phyloP scores from a whole-genome alignment of 2,113 vertebrate species.

The Synodontis membranacea region DNA sequence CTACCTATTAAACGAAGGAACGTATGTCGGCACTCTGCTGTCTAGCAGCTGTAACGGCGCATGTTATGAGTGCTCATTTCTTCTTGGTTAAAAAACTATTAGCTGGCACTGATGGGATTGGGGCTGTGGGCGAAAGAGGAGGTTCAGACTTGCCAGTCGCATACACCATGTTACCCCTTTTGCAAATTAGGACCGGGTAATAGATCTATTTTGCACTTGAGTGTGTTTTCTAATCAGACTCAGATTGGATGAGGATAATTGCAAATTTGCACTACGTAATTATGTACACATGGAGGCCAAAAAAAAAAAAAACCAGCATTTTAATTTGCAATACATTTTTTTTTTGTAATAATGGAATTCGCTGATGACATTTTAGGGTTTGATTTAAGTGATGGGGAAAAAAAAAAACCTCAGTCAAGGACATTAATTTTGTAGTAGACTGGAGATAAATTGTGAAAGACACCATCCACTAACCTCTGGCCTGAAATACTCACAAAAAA shows the following conservation, averaged over 20 bases:
- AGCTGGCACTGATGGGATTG: constrained; percentile 50
- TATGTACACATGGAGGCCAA: constrained; percentile 58
- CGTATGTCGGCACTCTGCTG: neutral
- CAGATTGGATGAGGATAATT: constrained; percentile 74
- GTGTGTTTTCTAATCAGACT: constrained; percentile 77
- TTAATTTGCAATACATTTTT: constrained; percentile 56
- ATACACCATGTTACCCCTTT: constrained; percentile 61
- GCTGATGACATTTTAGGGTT: constrained; percentile 33
- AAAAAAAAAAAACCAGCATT: constrained; percentile 63
- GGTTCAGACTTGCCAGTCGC: constrained; percentile 65
- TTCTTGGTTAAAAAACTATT: constrained; percentile 63
- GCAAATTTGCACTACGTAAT: constrained; percentile 67
- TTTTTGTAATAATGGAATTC: constrained; percentile 34
- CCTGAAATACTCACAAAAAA: neutral
- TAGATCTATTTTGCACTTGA: constrained; percentile 78
- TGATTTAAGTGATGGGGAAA: constrained; percentile 16
- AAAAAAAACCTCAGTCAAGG: constrained; percentile 13
- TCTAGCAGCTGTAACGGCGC: constrained; percentile 41
- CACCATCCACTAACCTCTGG: neutral
- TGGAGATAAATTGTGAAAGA: constrained; percentile 20
- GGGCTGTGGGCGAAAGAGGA: constrained; percentile 50
- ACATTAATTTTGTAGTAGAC: constrained; percentile 35
- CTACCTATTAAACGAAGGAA: constrained; percentile 10
- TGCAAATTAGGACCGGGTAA: constrained; percentile 74
- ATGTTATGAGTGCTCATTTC: constrained; percentile 48